These are phyloP conservation scores for Drosophila diplacantha DNA, from an alignment of 2,888 invertebrate species.

Conservation along the genomic window DNA sequence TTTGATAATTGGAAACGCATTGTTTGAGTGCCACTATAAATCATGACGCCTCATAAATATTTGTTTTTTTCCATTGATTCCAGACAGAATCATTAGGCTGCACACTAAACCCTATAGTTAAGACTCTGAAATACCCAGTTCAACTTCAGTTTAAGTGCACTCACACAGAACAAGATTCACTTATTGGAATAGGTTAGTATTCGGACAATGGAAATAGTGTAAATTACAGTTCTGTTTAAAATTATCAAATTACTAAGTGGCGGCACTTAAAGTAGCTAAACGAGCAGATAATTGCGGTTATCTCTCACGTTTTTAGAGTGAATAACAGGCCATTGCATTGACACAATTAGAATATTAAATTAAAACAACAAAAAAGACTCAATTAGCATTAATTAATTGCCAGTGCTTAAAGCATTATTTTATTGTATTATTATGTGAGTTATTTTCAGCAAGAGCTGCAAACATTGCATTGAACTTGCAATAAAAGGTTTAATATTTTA, in stretches of 20 bases:
- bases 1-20: slow-evolving; percentile 48
- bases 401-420: slow-evolving; percentile 4
- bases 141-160: slow-evolving; percentile 11
- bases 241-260: slow-evolving; percentile 3
- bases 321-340: slow-evolving; percentile 11
- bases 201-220: slow-evolving; percentile 11
- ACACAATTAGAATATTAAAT: slow-evolving; percentile 7
- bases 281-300: slow-evolving; percentile 16
- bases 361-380: neutral
- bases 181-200: slow-evolving; percentile 35
- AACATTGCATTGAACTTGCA: slow-evolving; percentile 5
- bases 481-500: neutral
- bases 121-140: slow-evolving; percentile 8
- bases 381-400: slow-evolving; percentile 19
- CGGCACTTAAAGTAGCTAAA: slow-evolving; percentile 14
- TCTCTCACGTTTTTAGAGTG: slow-evolving; percentile 9
- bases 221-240: slow-evolving; percentile 2
- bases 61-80: slow-evolving; percentile 9
- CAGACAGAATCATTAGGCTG: slow-evolving; percentile 20
- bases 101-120: slow-evolving; percentile 12
- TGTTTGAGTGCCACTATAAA: slow-evolving; percentile 42
- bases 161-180: slow-evolving; percentile 3
- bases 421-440: slow-evolving; percentile 3
- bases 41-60: slow-evolving; percentile 26
- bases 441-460: slow-evolving; percentile 1